Conservation (phyloP, 2,113 vertebrate genomes). For the Xerus inauris region DNA sequence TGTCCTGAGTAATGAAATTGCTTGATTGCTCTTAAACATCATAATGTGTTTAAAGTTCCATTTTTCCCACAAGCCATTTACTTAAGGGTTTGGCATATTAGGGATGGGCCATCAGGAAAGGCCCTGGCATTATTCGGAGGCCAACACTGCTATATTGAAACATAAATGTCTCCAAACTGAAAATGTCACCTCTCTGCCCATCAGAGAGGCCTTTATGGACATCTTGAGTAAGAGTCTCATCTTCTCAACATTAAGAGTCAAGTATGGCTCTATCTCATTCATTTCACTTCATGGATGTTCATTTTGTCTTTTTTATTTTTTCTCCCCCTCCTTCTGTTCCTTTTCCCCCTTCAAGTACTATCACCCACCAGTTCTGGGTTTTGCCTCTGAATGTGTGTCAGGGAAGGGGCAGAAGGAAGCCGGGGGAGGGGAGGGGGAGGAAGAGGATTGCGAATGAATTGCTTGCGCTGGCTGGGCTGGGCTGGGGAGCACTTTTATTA, state of each 20-base stretch:
- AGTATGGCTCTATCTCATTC: slow-evolving; percentile 60
- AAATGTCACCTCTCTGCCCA: neutral
- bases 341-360: slow-evolving; percentile 32
- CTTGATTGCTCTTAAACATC: slow-evolving; percentile 88
- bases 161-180: neutral
- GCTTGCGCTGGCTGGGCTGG: neutral
- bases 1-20: slow-evolving; percentile 87
- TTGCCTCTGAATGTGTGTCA: neutral
- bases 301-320: slow-evolving; percentile 53
- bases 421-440: neutral
- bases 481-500: neutral
- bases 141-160: neutral
- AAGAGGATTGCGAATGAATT: neutral
- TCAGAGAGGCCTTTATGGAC: neutral
- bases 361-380: slow-evolving; percentile 45
- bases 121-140: neutral
- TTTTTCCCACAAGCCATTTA: slow-evolving; percentile 48
- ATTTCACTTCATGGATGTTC: slow-evolving; percentile 76
- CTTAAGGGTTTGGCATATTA: slow-evolving; percentile 41
- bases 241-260: neutral
- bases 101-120: neutral
- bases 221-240: slow-evolving; percentile 18
- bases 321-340: neutral
- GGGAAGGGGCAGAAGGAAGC: slow-evolving; percentile 18
- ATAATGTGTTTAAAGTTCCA: slow-evolving; percentile 81